Percentiles rank a stretch among this genome's conserved stretches.
phyloP scores from a whole-genome alignment of 2,888 invertebrate genomes.

The Podotricha telesiphe region DNA sequence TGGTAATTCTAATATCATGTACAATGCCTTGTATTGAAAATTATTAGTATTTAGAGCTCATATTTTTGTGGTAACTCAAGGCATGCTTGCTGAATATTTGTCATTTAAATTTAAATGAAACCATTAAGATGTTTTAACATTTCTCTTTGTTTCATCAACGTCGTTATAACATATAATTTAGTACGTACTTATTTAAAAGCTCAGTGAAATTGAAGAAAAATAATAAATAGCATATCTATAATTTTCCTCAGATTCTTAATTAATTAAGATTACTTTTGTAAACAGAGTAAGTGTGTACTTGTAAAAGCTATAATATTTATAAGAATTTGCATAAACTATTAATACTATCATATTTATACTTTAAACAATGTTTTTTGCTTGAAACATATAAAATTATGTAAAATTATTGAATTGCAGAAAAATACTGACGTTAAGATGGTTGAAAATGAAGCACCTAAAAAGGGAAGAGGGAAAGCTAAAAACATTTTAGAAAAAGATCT shows the following conservation, averaged over 20 bases:
- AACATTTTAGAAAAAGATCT: constrained; percentile 52
- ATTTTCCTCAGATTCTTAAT: no score
- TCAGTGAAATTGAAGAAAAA: no score
- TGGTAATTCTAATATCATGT: constrained; percentile 21
- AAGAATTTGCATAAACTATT: no score
- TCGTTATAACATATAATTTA: background rate
- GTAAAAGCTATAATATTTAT: no score
- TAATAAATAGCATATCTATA: no score
- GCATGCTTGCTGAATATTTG: background rate
- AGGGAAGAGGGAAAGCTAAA: constrained; percentile 71
- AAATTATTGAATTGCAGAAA: constrained; percentile 63
- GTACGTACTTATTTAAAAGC: background rate
- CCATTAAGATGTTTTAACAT: background rate
- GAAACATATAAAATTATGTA: background rate
- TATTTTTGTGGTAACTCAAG: background rate
- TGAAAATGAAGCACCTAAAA: constrained; percentile 68
- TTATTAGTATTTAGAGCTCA: background rate
- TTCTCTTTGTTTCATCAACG: constrained; percentile 6
- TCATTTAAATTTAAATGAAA: background rate
- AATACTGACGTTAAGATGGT: constrained; percentile 63
- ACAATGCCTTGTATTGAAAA: background rate
- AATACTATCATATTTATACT: background rate
- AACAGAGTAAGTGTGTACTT: no score
- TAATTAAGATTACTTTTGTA: no score
- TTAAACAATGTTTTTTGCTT: background rate